Evolutionary conservation across 2,888 invertebrate genomes (phyloP).

Genomic region (Microctonus hyperodae): DNA sequence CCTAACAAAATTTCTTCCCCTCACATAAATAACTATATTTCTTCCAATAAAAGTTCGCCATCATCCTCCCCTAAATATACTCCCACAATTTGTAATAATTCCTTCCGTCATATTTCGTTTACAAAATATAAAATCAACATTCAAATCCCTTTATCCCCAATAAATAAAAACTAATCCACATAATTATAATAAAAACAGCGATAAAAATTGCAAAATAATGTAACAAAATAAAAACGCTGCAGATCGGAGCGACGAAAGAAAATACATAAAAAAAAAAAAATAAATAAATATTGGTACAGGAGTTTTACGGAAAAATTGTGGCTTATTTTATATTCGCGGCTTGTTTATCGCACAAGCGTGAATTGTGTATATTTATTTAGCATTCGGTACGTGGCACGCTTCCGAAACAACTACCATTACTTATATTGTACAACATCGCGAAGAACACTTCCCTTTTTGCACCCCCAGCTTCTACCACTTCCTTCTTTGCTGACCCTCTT

Average conservation of each 20-base stretch:
- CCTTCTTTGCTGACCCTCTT: too few species aligned
- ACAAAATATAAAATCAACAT: too few species aligned
- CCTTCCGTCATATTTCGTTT: too few species aligned
- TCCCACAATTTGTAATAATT: too few species aligned
- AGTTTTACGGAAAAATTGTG: conserved; percentile 39
- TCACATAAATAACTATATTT: too few species aligned
- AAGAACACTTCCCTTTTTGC: conserved; percentile 28
- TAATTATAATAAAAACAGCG: conserved; percentile 12
- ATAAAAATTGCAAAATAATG: conserved; percentile 15
- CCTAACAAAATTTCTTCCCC: too few species aligned
- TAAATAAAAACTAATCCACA: not conserved
- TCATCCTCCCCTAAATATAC: too few species aligned
- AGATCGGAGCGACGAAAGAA: conserved; percentile 17
- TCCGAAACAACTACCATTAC: conserved; percentile 45
- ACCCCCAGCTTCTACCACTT: conserved; percentile 12
- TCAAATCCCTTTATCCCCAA: too few species aligned
- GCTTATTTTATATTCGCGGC: conserved; percentile 42
- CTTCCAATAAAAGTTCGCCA: too few species aligned
- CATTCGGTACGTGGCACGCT: conserved; percentile 48
- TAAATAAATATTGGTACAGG: conserved; percentile 36
- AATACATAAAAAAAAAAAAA: conserved; percentile 27
- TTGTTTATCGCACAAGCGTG: conserved; percentile 46
- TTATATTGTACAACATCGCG: conserved; percentile 37
- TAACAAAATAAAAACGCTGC: conserved; percentile 25
- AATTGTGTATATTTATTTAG: conserved; percentile 49